Conservation (phyloP, 2,113 vertebrate genomes). For the Pavo muticus region DNA sequence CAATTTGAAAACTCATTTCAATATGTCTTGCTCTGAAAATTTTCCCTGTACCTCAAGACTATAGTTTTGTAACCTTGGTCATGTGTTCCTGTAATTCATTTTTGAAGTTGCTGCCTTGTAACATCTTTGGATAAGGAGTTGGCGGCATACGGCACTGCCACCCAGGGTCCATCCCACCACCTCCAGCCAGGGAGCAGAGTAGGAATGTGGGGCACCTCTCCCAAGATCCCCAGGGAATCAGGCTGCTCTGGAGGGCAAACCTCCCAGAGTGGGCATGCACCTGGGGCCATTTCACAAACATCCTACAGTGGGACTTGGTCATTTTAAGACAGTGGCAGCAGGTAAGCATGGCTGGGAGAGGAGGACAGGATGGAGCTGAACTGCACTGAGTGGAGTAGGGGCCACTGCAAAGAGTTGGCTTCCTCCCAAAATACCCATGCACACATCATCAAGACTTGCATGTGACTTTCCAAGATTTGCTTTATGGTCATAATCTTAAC, state of each 20-base stretch:
- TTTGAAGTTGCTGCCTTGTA: background rate
- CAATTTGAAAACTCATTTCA: background rate
- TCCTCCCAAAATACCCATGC: fast-evolving
- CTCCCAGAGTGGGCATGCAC: background rate
- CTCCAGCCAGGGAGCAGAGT: background rate
- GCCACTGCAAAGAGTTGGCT: background rate
- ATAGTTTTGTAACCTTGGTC: background rate
- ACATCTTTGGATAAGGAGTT: background rate
- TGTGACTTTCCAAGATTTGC: background rate
- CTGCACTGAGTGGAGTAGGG: fast-evolving
- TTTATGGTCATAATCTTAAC: background rate
- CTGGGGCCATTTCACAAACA: background rate
- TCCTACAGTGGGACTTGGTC: background rate
- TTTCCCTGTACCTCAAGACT: background rate
- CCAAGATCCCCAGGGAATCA: fast-evolving
- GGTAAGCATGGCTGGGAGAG: background rate
- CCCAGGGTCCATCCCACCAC: background rate
- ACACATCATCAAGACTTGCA: fast-evolving
- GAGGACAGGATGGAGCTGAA: fast-evolving
- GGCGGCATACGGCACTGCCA: background rate
- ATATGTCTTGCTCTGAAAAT: background rate
- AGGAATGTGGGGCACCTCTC: background rate
- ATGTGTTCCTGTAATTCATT: background rate
- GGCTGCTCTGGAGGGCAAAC: background rate
- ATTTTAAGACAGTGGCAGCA: background rate